Evolutionary conservation across 2,113 vertebrate genomes (phyloP).

Genomic region (Trogon surrucura): DNA sequence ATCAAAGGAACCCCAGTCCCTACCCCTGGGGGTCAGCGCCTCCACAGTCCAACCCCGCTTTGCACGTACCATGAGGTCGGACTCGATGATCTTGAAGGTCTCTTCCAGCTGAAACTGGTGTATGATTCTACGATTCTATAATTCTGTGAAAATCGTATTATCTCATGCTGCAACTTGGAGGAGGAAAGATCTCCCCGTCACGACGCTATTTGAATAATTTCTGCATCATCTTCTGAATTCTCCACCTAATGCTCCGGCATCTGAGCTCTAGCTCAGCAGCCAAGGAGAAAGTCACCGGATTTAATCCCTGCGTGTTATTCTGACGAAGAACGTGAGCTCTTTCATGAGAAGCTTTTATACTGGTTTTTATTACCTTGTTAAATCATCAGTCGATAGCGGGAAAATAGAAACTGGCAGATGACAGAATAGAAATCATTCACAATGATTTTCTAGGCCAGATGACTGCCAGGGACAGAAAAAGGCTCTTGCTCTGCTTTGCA

Average conservation of each 20-base stretch:
- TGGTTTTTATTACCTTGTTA: not conserved
- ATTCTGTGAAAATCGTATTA: not conserved
- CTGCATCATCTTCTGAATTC: not conserved
- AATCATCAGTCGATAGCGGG: not conserved
- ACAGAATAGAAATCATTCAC: not conserved
- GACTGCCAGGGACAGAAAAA: not conserved
- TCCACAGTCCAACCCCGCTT: fast-evolving
- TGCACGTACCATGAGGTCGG: fast-evolving
- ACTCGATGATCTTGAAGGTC: no score
- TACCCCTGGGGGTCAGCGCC: fast-evolving
- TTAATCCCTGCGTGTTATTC: not conserved
- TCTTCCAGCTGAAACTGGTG: no score
- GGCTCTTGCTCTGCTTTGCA: not conserved
- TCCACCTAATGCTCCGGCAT: not conserved
- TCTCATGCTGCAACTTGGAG: not conserved
- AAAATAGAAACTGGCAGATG: not conserved
- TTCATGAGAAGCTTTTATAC: not conserved
- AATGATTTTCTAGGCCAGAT: not conserved
- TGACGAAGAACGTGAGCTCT: not conserved
- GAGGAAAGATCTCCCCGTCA: not conserved
- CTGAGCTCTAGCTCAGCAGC: not conserved
- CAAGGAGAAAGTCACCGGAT: not conserved
- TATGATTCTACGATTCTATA: no score
- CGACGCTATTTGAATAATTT: not conserved
- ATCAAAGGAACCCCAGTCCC: not conserved